A percentile compares a stretch with the other conserved stretches of the same genome.
These are phyloP conservation scores for Dicentrarchus labrax DNA, from an alignment of 2,113 vertebrate species.

Conservation along the genomic window DNA sequence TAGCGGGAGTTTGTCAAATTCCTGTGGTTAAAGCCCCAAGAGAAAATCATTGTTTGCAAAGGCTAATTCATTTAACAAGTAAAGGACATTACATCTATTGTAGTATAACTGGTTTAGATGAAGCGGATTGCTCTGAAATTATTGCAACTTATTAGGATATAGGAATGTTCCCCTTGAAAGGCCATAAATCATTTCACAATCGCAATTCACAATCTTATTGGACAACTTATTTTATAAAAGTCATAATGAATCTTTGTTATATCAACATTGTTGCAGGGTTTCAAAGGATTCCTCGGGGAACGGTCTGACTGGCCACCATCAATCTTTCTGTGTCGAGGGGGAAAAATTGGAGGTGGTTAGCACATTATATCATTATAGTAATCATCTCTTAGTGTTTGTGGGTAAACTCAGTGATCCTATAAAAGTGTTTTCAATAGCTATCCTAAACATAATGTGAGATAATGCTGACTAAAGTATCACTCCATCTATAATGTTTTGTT, in stretches of 20 bases:
- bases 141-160: constrained; percentile 70
- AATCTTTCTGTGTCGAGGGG: constrained; percentile 61
- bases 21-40: constrained; percentile 51
- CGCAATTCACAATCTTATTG: constrained; percentile 54
- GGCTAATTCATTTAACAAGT: constrained; percentile 59
- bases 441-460: constrained; percentile 33
- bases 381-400: constrained; percentile 69
- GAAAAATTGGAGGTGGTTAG: constrained; percentile 68
- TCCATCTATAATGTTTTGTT: constrained; percentile 22
- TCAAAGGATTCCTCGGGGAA: constrained; percentile 59
- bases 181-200: constrained; percentile 59
- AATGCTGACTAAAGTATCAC: constrained; percentile 7
- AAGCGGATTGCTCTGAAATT: constrained; percentile 59
- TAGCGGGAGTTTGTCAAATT: constrained; percentile 62
- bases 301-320: constrained; percentile 65
- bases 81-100: constrained; percentile 45
- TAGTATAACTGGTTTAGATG: constrained; percentile 47
- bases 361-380: constrained; percentile 75
- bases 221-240: constrained; percentile 64
- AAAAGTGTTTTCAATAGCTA: constrained; percentile 51
- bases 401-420: constrained; percentile 56
- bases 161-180: constrained; percentile 57
- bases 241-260: constrained; percentile 72
- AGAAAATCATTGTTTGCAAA: constrained; percentile 70
- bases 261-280: constrained; percentile 65